Conservation (phyloP, 2,888 invertebrate genomes). For the Sisyra terminalis region DNA sequence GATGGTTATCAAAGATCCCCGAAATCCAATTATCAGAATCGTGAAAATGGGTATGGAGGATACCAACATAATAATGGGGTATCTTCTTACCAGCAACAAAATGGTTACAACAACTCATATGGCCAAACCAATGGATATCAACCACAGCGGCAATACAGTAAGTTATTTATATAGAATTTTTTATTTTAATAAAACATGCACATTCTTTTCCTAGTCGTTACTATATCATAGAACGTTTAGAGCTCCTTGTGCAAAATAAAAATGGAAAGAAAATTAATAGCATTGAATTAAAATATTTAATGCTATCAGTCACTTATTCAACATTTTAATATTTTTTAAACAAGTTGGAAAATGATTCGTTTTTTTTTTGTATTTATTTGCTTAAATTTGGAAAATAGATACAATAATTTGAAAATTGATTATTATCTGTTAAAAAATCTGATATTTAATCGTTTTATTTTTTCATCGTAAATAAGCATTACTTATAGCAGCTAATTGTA, state of each 20-base stretch:
- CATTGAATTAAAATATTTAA: background rate
- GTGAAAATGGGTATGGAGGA: conserved; percentile 24
- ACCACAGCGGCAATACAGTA: conserved; percentile 32
- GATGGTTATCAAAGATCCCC: conserved; percentile 32
- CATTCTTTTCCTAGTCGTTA: no score
- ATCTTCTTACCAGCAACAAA: conserved; percentile 14
- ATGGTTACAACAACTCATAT: conserved; percentile 12
- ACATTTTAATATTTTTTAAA: background rate
- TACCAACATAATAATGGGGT: conserved; percentile 13
- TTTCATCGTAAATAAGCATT: no score
- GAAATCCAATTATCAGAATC: conserved; percentile 28
- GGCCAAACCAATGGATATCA: conserved; percentile 17
- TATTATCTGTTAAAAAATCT: no score
- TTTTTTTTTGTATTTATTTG: no score
- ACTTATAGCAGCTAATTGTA: no score
- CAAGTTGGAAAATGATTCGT: no score
- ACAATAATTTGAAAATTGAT: no score
- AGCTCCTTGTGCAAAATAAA: conserved; percentile 13
- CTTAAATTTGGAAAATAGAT: no score
- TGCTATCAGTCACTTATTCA: background rate
- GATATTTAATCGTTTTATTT: no score
- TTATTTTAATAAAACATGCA: conserved; percentile 8
- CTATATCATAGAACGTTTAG: no score
- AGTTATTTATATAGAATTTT: conserved; percentile 14
- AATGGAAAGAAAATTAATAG: conserved; percentile 15